These are phyloP conservation scores for Drosophila bifasciata DNA, from an alignment of 1,140 invertebrate genomes.

Conservation along the genomic window DNA sequence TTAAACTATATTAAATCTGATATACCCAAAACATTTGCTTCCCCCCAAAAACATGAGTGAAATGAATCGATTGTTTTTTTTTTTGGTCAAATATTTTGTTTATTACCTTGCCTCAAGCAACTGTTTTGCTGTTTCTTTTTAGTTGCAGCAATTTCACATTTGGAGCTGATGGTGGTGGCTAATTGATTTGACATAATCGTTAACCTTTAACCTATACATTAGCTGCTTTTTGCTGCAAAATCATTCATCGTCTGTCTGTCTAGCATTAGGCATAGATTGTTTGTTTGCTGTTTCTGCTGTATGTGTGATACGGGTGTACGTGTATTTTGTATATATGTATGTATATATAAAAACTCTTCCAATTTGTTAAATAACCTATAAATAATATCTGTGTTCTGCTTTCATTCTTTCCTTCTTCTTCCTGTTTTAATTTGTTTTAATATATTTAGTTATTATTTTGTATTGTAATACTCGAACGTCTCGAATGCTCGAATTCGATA, in stretches of 20 bases:
- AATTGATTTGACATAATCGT: constrained; percentile 27
- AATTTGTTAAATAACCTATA: constrained; percentile 1
- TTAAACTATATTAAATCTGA: no score
- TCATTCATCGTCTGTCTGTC: not conserved
- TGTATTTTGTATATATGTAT: constrained; percentile 7
- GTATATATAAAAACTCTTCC: constrained; percentile 20
- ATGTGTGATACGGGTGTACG: constrained; percentile 2
- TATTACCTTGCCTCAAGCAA: constrained; percentile 47
- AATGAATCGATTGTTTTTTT: not conserved
- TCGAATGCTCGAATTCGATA: no score
- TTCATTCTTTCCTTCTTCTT: not conserved
- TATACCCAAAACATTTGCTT: no score
- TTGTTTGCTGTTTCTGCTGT: not conserved
- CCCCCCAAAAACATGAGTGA: no score
- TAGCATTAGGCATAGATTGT: not conserved
- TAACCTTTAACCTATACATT: constrained; percentile 3
- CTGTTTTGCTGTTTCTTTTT: constrained; percentile 12
- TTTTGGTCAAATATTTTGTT: constrained; percentile 44
- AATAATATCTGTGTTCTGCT: constrained; percentile 1
- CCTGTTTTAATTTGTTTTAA: constrained; percentile 15
- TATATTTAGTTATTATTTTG: constrained; percentile 7
- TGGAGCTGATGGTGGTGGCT: constrained; percentile 28
- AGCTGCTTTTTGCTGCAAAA: constrained; percentile 9
- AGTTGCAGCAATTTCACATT: constrained; percentile 29
- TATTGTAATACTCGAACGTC: no score